A percentile compares a stretch with the other conserved stretches of the same genome.
phyloP scores from a whole-genome alignment of 2,797 vertebrate genomes.

The Sebastes cheni region DNA sequence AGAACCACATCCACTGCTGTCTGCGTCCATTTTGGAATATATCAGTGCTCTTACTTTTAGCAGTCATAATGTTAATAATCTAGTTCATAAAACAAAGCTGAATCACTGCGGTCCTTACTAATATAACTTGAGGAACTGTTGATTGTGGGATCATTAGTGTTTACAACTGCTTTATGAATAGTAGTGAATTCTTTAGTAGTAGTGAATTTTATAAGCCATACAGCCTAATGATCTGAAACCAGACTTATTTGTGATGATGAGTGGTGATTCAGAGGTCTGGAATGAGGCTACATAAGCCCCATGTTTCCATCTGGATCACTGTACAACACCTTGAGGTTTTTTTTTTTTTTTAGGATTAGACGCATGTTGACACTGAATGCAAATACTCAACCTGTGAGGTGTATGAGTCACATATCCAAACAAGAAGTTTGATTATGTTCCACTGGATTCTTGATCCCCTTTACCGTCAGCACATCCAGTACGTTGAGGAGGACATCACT shows the following conservation, averaged over 20 bases:
- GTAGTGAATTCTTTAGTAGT: not conserved
- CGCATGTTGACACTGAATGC: not conserved
- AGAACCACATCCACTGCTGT: not conserved
- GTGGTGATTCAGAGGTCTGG: slow-evolving; percentile 20
- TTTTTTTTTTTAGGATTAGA: not conserved
- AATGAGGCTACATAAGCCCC: not conserved
- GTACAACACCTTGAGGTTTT: not conserved
- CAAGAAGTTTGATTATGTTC: not conserved
- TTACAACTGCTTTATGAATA: not conserved
- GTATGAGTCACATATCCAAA: not conserved
- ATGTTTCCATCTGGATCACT: slow-evolving; percentile 18
- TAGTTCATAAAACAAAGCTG: not conserved
- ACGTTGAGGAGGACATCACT: not conserved
- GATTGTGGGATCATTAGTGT: not conserved
- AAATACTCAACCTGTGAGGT: slow-evolving; percentile 8
- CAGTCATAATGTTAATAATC: not conserved
- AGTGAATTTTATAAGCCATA: not conserved
- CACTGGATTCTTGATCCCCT: not conserved
- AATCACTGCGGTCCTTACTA: not conserved
- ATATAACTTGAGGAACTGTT: not conserved
- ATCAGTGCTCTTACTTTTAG: not conserved
- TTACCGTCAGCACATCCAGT: not conserved
- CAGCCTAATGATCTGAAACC: not conserved
- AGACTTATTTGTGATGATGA: not conserved
- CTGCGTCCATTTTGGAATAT: not conserved